These are phyloP conservation scores for Hystrix cristata DNA, from an alignment of 2,113 vertebrate species.

Conservation along the genomic window DNA sequence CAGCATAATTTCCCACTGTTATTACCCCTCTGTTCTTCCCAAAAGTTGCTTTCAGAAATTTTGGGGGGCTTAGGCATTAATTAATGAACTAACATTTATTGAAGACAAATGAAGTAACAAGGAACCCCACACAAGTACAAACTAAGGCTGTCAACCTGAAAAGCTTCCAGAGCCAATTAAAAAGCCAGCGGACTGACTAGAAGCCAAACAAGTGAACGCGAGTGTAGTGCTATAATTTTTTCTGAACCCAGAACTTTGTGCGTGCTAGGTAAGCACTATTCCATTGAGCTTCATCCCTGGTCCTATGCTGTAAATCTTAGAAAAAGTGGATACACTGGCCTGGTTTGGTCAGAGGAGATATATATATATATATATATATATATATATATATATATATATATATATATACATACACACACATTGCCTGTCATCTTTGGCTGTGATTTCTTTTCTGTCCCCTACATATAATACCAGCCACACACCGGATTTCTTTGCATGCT, in stretches of 20 bases:
- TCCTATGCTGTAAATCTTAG: background rate
- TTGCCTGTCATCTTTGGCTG: background rate
- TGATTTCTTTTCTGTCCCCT: background rate
- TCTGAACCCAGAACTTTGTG: background rate
- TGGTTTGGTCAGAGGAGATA: background rate
- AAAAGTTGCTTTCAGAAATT: background rate
- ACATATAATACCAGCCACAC: background rate
- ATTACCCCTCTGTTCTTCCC: background rate
- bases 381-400: background rate
- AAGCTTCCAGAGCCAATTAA: background rate
- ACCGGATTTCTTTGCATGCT: background rate
- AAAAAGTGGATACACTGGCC: background rate
- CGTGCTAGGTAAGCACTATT: background rate
- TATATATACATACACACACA: background rate
- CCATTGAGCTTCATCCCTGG: background rate
- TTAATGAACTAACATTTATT: background rate
- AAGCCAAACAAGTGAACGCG: background rate
- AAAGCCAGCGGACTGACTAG: background rate
- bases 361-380: background rate
- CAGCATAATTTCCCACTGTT: background rate
- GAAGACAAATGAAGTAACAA: background rate
- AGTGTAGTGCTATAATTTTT: background rate
- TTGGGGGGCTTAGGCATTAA: background rate
- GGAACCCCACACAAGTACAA: background rate
- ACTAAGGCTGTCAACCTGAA: background rate